Evolutionary conservation across 30 jellyfish, hydroid and myxozoan genomes (phyloP).

Genomic region (Kudoa iwatai): DNA sequence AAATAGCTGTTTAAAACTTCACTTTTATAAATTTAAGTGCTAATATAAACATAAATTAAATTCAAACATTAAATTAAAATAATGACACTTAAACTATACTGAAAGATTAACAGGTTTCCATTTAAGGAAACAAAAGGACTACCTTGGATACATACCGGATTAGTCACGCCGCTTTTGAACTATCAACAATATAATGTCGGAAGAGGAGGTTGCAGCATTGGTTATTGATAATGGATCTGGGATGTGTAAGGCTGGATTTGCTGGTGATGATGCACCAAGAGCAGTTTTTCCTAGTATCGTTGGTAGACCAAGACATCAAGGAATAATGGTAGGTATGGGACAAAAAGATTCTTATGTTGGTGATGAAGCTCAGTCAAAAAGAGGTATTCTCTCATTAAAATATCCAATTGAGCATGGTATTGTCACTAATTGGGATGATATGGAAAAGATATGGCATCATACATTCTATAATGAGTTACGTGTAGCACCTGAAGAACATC

Average conservation of each 20-base stretch:
- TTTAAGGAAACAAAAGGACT: no score
- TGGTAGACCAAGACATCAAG: constrained; percentile 99
- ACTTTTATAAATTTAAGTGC: no score
- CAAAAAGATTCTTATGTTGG: constrained; percentile 96
- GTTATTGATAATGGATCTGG: constrained; percentile 99
- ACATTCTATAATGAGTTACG: constrained; percentile 98
- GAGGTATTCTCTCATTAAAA: constrained; percentile 90
- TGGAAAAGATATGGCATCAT: constrained; percentile 99
- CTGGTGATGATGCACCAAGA: constrained; percentile 99
- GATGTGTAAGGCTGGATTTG: constrained; percentile 99
- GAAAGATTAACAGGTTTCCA: no score
- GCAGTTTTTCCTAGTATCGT: constrained; percentile 99
- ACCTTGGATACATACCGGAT: no score
- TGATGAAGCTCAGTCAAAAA: constrained; percentile 97
- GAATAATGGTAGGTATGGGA: constrained; percentile 99
- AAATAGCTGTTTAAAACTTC: no score
- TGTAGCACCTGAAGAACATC: constrained; percentile 99
- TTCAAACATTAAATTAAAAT: no score
- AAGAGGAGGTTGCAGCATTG: constrained; percentile 96
- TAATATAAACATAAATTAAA: no score
- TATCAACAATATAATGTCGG: no score
- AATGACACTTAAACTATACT: no score
- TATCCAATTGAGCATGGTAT: constrained; percentile 99
- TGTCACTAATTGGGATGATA: constrained; percentile 98
- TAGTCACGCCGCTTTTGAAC: no score